Percentiles rank a stretch among this genome's conserved stretches.
phyloP scores from a whole-genome alignment of 2,113 vertebrate species.

The Typhlomys cinereus region DNA sequence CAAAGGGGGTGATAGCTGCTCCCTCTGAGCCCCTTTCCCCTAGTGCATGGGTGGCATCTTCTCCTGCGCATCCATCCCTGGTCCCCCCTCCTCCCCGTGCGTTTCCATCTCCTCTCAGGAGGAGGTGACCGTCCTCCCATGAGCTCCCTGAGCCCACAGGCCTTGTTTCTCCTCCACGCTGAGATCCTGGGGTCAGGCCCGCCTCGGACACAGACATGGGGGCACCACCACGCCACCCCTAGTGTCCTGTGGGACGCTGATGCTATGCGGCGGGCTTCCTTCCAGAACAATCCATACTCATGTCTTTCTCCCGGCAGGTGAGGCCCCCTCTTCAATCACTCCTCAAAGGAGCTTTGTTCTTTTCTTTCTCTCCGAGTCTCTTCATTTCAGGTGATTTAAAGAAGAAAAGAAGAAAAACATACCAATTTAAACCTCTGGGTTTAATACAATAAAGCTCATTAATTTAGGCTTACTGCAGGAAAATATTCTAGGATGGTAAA shows the following conservation, averaged over 20 bases:
- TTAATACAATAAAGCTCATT: slow-evolving; percentile 46
- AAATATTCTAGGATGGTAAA: background rate
- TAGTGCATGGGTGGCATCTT: background rate
- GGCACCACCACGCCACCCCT: rapidly evolving
- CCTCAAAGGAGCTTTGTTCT: background rate
- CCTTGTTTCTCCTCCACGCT: no score
- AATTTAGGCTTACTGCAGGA: slow-evolving; percentile 8
- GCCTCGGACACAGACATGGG: rapidly evolving
- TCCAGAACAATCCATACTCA: background rate
- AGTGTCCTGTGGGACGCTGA: background rate
- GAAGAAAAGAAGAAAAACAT: slow-evolving; percentile 45
- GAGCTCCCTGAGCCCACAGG: background rate
- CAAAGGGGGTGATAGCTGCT: no score
- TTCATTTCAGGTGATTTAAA: slow-evolving; percentile 22
- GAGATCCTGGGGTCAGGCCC: background rate
- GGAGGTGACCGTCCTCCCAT: background rate
- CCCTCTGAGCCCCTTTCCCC: background rate
- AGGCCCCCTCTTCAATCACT: background rate
- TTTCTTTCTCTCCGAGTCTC: background rate
- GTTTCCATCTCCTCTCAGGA: background rate
- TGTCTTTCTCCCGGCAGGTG: background rate
- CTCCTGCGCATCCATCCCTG: rapidly evolving
- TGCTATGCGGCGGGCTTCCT: rapidly evolving
- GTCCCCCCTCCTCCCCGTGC: background rate
- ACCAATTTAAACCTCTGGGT: background rate